Conservation (phyloP, 2,888 invertebrate species). For the Cheilosia variabilis region DNA sequence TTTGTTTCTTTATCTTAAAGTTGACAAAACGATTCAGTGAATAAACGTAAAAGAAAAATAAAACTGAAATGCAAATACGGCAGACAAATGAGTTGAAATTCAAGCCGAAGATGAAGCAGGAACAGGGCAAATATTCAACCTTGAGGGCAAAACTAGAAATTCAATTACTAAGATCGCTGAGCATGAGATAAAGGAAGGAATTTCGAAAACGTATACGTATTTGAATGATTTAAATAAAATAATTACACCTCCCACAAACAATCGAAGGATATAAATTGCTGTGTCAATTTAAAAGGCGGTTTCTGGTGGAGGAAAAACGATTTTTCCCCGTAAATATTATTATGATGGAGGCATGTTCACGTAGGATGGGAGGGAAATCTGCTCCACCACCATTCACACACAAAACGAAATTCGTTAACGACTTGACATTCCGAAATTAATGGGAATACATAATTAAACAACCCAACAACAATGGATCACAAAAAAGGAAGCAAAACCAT, state of each 20-base stretch:
- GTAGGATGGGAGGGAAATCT: conserved; percentile 35
- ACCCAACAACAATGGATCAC: conserved; percentile 76
- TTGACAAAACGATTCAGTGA: conserved; percentile 38
- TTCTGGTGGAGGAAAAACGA: conserved; percentile 25
- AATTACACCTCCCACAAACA: conserved; percentile 27
- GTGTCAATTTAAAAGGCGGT: conserved; percentile 12
- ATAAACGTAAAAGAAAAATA: background rate
- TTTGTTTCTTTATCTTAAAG: conserved; percentile 35
- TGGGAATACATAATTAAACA: conserved; percentile 83
- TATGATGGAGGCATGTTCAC: background rate
- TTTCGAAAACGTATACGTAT: background rate
- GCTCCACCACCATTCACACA: conserved; percentile 48
- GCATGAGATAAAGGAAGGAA: background rate
- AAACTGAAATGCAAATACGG: conserved; percentile 13
- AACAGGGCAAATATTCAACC: conserved; percentile 1
- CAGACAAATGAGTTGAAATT: conserved; percentile 12
- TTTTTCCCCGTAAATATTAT: conserved; percentile 23
- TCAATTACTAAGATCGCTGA: background rate
- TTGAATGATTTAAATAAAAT: conserved; percentile 44
- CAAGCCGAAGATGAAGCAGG: background rate
- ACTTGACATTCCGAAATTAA: conserved; percentile 83
- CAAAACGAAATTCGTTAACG: conserved; percentile 76
- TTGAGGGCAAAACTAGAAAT: conserved; percentile 1
- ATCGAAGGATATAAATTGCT: conserved; percentile 8
- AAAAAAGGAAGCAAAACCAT: conserved; percentile 67